Conservation (phyloP, 2,113 vertebrate genomes). For the Thamnaconus septentrionalis region DNA sequence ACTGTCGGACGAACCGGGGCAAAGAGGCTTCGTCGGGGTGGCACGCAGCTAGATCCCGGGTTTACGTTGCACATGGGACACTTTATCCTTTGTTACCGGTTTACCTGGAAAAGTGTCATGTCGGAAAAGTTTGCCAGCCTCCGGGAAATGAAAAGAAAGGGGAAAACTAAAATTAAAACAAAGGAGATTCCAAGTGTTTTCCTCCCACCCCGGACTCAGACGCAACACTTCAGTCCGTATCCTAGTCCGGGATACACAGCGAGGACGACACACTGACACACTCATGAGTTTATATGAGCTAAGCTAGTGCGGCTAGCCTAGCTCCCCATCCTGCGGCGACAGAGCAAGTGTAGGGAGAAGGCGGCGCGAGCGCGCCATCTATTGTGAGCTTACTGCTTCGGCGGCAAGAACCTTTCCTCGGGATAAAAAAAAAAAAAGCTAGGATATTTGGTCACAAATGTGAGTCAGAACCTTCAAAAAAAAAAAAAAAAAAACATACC, state of each 20-base stretch:
- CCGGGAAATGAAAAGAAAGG: too few species aligned
- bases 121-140: not conserved
- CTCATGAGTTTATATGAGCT: conserved; percentile 58
- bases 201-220: not conserved
- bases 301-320: conserved; percentile 51
- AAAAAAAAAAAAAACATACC: not conserved
- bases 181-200: too few species aligned
- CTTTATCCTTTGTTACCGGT: conserved; percentile 32
- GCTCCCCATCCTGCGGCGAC: conserved; percentile 35
- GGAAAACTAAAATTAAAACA: too few species aligned
- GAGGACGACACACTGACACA: conserved; percentile 42
- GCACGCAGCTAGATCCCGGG: conserved; percentile 42
- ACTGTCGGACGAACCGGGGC: conserved; percentile 43
- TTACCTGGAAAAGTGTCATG: not conserved
- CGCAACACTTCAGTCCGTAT: not conserved
- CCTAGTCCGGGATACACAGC: conserved; percentile 16
- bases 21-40: conserved; percentile 32
- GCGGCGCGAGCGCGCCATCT: conserved; percentile 46
- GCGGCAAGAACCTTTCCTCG: too few species aligned
- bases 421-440: too few species aligned
- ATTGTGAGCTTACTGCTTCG: not conserved
- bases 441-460: too few species aligned
- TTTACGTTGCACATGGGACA: conserved; percentile 41
- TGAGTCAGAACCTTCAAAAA: not conserved
- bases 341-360: conserved; percentile 19